Conservation (phyloP, 1,140 invertebrate species). For the Oryctes rhinoceros region DNA sequence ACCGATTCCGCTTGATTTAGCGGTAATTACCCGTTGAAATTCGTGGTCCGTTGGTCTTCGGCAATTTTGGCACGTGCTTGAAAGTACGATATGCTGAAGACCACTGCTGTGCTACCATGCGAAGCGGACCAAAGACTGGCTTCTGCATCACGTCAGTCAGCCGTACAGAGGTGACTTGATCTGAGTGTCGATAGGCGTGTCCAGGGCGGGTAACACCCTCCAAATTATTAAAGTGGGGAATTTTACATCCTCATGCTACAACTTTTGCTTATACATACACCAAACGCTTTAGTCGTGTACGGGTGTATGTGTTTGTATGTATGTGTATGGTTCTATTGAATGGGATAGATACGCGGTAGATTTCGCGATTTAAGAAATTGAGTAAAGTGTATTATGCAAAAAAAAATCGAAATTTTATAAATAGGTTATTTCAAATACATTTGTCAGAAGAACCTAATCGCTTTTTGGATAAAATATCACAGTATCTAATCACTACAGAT, state of each 20-base stretch:
- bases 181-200: slow-evolving; percentile 53
- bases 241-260: slow-evolving; percentile 35
- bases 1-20: slow-evolving; percentile 56
- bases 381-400: neutral
- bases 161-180: slow-evolving; percentile 60
- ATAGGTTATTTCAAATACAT: too few relatives aligned
- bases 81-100: slow-evolving; percentile 47
- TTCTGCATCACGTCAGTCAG: slow-evolving; percentile 58
- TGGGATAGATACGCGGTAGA: slow-evolving; percentile 8
- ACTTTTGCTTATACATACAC: slow-evolving; percentile 1
- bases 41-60: slow-evolving; percentile 49
- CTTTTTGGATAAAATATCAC: too few relatives aligned
- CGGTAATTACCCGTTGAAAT: slow-evolving; percentile 54
- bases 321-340: neutral
- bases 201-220: slow-evolving; percentile 50
- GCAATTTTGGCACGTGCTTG: slow-evolving; percentile 52
- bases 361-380: slow-evolving; percentile 32
- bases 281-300: neutral
- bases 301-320: slow-evolving; percentile 11
- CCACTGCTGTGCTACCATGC: slow-evolving; percentile 56
- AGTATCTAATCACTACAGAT: too few relatives aligned
- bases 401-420: too few relatives aligned
- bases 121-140: slow-evolving; percentile 59
- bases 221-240: slow-evolving; percentile 33
- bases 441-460: too few relatives aligned